Evolutionary conservation across 2,113 vertebrate species (phyloP), one percentile per base, ranked within the genome.

Genomic region (Chiloscyllium plagiosum): DNA sequence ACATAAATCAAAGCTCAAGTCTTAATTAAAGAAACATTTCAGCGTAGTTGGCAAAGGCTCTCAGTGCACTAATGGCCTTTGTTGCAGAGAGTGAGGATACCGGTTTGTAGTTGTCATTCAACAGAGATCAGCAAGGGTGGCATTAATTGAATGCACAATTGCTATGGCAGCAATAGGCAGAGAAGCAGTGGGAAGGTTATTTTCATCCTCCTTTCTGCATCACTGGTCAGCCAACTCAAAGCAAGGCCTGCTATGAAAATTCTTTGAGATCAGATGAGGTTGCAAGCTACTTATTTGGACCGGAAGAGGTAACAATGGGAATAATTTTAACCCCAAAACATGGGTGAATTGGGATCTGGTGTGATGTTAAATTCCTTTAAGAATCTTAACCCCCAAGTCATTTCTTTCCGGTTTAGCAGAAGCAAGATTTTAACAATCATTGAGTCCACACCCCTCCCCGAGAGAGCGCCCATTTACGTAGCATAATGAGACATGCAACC

Each of bases 1-100:
- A 94, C 47, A 15, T 94, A 37, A 94, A 70, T 94, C 8, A 42
- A 94, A 94, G n/a, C 22, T 13, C 87, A 90, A 29, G 87, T 52
- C 26, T 20, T 42, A 94, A 94, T 94, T 70, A 70, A 94, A 94
- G 37, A 94, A 70, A 94, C 47, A 22, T 47, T 94, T 47, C 22
- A 70, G 68, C 42, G 15, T 24, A 50, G 93, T 47, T 70, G n/a
- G 37, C 65, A 70, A 70, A 70, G 68, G 24, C 66, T 22, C 42
- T 94, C 47, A 20, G 22, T 70, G 42, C 37, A 29, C n/a, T 47
- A 70, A 47, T 42, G 33, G 65, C 66, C n/a, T 94, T 47, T 94
- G 65, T 37, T 70, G 37, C 37, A 15, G 37, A 94, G 65, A 22
- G 37, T 66, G 17, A 69, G 20, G 92, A 47, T 94, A 68, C 24